Base-by-base conservation (phyloP, 2,797 vertebrate species). In the Pangasius mekongensis region DNA sequence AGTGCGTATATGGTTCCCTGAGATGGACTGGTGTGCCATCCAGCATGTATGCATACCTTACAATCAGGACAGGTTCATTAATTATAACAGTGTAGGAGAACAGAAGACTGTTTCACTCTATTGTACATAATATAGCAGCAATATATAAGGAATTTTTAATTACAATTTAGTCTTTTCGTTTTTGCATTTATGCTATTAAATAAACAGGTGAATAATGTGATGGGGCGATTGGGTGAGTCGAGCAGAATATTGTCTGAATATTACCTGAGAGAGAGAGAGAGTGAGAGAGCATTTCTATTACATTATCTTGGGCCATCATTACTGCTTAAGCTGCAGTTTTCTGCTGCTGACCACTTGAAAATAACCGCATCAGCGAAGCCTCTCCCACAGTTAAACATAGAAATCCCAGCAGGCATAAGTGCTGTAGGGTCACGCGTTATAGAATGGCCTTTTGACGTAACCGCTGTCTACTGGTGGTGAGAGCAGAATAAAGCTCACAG, bases 251-350 rank as follows among this genome's bases (percentile, higher is more conserved):
- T 69, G 18, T 52, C 62, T 83, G 7, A 49, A 30, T 47, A 83
- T 49, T 66, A 83, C 39, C 58, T 64, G 64, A 13, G n/a, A 52
- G 47, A 30, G n/a, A 18, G 47, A 77, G 47, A 54, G 49, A 78
- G 47, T 54, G 47, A 54, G 49, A 77, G n/a, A 33, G n/a, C 39
- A 33, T 78, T 39, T 52, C 74, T 71, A 81, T 82, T 43, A 73
- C 6, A 10, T 30, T 22, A 81, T 58, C 77, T n/a, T 60, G 2
- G 36, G n/a, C 27, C 33, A 83, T 73, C 66, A 49, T 71, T 71
- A 83, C 16, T 71, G 86, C 67, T 39, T 83, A 47, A 43, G 39
- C 81, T 64, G 81, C 81, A 64, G 24, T 83, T 83, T 83, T 64
- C 39, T 64, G 7, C 24, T 47, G 60, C 39, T 66, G 39, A 64